phyloP scores from a whole-genome alignment of 1,140 invertebrate genomes.

The Battus philenor region DNA sequence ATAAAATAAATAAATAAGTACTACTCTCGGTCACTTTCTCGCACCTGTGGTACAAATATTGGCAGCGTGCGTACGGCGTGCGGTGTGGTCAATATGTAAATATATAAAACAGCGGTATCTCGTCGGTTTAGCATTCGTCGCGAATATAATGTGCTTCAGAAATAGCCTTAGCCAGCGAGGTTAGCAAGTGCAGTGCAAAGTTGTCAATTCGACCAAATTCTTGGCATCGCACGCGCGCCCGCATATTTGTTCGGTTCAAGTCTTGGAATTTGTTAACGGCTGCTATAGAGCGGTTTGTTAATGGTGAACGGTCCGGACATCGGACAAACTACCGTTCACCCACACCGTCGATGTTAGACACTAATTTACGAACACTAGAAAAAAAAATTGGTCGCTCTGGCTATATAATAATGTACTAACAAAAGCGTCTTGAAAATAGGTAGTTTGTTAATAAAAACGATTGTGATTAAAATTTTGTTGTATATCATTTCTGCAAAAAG shows the following conservation, averaged over 20 bases:
- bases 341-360: background rate
- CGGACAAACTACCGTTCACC: background rate
- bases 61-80: too few species aligned
- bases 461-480: too few species aligned
- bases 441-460: too few species aligned
- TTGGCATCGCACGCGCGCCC: conserved; percentile 49
- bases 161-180: conserved; percentile 35
- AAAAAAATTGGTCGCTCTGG: conserved; percentile 11
- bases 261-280: conserved; percentile 36
- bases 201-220: conserved; percentile 59
- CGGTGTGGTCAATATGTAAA: background rate
- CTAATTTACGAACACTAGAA: conserved; percentile 15
- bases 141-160: conserved; percentile 20
- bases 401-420: conserved; percentile 5
- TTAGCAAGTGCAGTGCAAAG: conserved; percentile 47
- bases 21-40: too few species aligned
- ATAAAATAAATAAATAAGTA: too few species aligned
- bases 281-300: conserved; percentile 25
- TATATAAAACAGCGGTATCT: conserved; percentile 6
- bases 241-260: conserved; percentile 49
- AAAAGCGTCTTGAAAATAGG: background rate
- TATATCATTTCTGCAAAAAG: too few species aligned
- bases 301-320: conserved; percentile 19
- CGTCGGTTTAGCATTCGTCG: background rate
- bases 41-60: too few species aligned